Evolutionary conservation across 1,140 invertebrate species (phyloP).

Genomic region (Idris sp.): DNA sequence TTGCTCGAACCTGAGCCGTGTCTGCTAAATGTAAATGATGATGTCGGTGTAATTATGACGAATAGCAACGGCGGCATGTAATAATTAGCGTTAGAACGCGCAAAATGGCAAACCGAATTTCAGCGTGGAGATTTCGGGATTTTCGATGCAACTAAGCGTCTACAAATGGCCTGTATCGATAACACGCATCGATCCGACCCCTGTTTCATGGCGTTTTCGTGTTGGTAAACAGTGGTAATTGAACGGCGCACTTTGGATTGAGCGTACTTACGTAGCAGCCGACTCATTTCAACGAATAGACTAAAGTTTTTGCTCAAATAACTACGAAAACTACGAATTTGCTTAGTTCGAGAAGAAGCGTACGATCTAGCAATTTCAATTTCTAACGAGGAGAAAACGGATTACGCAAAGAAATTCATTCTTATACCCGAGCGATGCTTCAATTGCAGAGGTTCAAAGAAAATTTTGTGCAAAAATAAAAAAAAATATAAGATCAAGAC

Average conservation of each 20-base stretch:
- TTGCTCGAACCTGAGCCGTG: constrained; percentile 15
- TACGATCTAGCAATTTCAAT: constrained; percentile 44
- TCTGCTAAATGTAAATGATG: constrained; percentile 35
- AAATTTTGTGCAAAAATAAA: constrained; percentile 27
- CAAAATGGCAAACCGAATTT: constrained; percentile 8
- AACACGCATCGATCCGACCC: constrained; percentile 37
- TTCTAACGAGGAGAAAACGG: constrained; percentile 53
- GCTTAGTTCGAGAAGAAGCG: constrained; percentile 42
- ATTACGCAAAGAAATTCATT: constrained; percentile 52
- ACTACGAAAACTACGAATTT: constrained; percentile 57
- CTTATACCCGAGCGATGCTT: constrained; percentile 29
- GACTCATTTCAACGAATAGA: constrained; percentile 43
- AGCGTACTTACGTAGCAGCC: constrained; percentile 22
- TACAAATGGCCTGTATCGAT: constrained; percentile 49
- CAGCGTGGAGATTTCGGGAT: constrained; percentile 8
- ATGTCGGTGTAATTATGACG: constrained; percentile 38
- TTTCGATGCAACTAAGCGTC: constrained; percentile 14
- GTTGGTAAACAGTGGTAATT: constrained; percentile 59
- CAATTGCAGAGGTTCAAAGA: constrained; percentile 26
- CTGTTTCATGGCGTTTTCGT: constrained; percentile 31
- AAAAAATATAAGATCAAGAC: constrained; percentile 13
- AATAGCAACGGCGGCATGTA: constrained; percentile 18
- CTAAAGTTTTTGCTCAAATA: constrained; percentile 53
- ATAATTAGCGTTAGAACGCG: constrained; percentile 29
- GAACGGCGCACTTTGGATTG: constrained; percentile 46